A percentile compares a stretch with the other conserved stretches of the same genome.
phyloP scores from a whole-genome alignment of 1,140 invertebrate species.

The Nautilus pompilius region DNA sequence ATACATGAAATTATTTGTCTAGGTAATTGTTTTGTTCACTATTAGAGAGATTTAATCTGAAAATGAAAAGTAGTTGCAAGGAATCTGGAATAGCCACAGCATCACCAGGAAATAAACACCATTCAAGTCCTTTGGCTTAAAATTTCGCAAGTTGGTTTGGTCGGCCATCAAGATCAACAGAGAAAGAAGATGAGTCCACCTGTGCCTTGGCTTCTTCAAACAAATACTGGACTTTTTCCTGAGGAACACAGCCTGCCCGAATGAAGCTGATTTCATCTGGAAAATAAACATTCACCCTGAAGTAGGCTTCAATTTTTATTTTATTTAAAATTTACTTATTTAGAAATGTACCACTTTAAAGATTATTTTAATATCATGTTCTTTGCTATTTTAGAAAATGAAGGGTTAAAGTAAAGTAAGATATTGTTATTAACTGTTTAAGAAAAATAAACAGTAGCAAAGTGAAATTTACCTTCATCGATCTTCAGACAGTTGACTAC shows the following conservation, averaged over 20 bases:
- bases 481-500: conserved; percentile 39
- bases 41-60: too few species aligned
- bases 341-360: neutral
- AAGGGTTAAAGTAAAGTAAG: neutral
- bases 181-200: neutral
- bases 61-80: too few species aligned
- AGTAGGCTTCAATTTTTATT: neutral
- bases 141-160: neutral
- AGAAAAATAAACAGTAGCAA: neutral
- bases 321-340: neutral
- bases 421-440: neutral
- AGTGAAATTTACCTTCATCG: conserved; percentile 27
- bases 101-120: too few species aligned
- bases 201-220: conserved; percentile 34
- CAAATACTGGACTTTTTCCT: conserved; percentile 29
- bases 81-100: too few species aligned
- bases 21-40: too few species aligned
- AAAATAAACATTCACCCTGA: neutral
- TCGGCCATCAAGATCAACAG: conserved; percentile 3
- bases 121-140: neutral
- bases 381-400: neutral
- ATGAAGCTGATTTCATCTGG: conserved; percentile 40
- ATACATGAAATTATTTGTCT: too few species aligned
- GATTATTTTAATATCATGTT: neutral
- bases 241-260: conserved; percentile 32